phyloP scores from a whole-genome alignment of 2,797 vertebrate genomes.

The Dicrostonyx torquatus region DNA sequence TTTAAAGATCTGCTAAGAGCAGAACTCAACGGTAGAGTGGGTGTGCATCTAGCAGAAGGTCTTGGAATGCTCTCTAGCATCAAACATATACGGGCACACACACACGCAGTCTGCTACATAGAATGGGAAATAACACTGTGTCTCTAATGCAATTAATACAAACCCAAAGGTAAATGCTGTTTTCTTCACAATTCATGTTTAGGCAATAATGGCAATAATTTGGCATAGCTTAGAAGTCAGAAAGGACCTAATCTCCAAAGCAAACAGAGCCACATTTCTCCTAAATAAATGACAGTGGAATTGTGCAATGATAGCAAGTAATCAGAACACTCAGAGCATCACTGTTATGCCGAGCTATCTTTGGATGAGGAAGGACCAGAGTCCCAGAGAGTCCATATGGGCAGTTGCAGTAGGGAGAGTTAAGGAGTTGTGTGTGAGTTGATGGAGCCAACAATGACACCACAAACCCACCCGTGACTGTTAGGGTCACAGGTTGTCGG shows the following conservation, averaged over 20 bases:
- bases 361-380: background rate
- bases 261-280: background rate
- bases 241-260: background rate
- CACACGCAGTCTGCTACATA: background rate
- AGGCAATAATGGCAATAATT: background rate
- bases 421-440: no score
- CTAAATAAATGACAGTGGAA: background rate
- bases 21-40: background rate
- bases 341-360: background rate
- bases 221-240: background rate
- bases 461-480: accelerated
- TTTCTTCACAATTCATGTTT: background rate
- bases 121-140: background rate
- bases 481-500: conserved; percentile 74
- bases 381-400: background rate
- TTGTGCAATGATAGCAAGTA: background rate
- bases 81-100: background rate
- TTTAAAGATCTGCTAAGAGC: background rate
- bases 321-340: background rate
- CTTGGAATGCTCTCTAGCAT: background rate
- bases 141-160: background rate
- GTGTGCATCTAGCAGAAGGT: background rate
- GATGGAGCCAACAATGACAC: accelerated
- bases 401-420: no score
- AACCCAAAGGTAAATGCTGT: background rate